phyloP scores from a whole-genome alignment of 2,113 vertebrate species.

The Protomyctophum bolini region DNA sequence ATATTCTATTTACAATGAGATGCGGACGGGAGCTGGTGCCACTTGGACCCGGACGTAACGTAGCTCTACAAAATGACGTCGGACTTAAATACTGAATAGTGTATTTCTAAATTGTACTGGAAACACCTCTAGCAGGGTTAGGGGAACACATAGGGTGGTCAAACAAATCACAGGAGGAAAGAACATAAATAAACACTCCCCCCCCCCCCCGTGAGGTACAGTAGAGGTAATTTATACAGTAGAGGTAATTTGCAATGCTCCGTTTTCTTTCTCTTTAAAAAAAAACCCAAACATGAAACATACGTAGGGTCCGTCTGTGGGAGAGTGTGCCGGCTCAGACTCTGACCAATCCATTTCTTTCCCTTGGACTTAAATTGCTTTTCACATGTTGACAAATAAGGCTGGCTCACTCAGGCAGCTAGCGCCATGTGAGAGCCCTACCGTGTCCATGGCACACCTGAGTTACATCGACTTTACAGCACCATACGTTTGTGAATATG shows the following conservation, averaged over 20 bases:
- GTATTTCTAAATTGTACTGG: too few species aligned
- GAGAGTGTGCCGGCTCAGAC: slow-evolving; percentile 14
- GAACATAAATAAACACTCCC: neutral
- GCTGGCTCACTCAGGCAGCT: slow-evolving; percentile 19
- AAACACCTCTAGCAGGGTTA: neutral
- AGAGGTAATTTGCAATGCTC: neutral
- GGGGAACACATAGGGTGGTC: neutral
- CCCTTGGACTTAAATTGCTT: neutral
- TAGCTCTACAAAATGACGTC: too few species aligned
- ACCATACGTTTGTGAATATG: too few species aligned
- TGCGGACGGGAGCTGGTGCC: too few species aligned
- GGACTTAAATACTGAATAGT: too few species aligned
- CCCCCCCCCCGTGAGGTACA: too few species aligned
- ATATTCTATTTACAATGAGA: too few species aligned
- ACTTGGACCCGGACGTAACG: too few species aligned
- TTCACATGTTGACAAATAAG: slow-evolving; percentile 17
- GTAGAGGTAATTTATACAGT: too few species aligned
- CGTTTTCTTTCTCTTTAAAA: neutral
- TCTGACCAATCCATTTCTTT: slow-evolving; percentile 13
- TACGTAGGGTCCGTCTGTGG: slow-evolving; percentile 4
- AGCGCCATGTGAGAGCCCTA: slow-evolving; percentile 38
- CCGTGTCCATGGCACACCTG: slow-evolving; percentile 16
- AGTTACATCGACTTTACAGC: too few species aligned
- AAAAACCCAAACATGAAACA: slow-evolving; percentile 24
- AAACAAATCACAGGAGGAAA: neutral